Percentiles rank a stretch among this genome's conserved stretches.
phyloP scores from a whole-genome alignment of 1,140 invertebrate genomes.

The Monomorium pharaonis region DNA sequence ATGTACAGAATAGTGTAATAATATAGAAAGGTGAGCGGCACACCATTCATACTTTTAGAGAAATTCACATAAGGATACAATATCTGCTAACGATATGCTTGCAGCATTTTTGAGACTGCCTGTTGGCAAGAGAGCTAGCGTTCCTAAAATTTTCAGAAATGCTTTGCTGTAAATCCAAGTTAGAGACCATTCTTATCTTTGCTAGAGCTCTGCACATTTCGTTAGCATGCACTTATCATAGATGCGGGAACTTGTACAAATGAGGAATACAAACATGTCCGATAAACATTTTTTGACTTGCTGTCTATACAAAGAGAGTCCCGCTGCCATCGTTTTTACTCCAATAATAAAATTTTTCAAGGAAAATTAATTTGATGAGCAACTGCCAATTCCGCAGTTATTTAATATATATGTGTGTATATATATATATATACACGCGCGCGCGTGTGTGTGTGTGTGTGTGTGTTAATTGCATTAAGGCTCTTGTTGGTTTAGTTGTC shows the following conservation, averaged over 20 bases:
- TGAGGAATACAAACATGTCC: constrained; percentile 42
- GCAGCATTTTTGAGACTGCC: constrained; percentile 35
- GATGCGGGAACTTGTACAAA: constrained; percentile 51
- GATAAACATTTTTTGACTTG: background rate
- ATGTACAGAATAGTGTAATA: background rate
- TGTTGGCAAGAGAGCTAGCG: constrained; percentile 5
- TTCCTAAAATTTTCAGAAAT: constrained; percentile 32
- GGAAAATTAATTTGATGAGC: background rate
- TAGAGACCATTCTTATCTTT: constrained; percentile 28
- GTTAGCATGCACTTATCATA: constrained; percentile 62
- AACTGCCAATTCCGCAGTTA: background rate
- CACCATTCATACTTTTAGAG: background rate
- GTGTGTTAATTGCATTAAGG: no score
- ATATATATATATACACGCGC: no score
- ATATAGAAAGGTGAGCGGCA: background rate
- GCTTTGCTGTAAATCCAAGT: constrained; percentile 39
- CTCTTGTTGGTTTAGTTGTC: no score
- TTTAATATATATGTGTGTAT: no score
- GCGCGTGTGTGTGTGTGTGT: no score
- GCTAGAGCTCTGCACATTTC: constrained; percentile 39
- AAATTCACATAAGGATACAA: constrained; percentile 1
- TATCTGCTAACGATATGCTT: constrained; percentile 40
- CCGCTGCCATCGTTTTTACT: background rate
- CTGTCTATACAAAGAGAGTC: constrained; percentile 19
- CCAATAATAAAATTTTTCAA: background rate